Evolutionary conservation across 1,140 invertebrate species (phyloP), one percentile per base, ranked within the genome.

Genomic region (Zaprionus kolodkinae): DNA sequence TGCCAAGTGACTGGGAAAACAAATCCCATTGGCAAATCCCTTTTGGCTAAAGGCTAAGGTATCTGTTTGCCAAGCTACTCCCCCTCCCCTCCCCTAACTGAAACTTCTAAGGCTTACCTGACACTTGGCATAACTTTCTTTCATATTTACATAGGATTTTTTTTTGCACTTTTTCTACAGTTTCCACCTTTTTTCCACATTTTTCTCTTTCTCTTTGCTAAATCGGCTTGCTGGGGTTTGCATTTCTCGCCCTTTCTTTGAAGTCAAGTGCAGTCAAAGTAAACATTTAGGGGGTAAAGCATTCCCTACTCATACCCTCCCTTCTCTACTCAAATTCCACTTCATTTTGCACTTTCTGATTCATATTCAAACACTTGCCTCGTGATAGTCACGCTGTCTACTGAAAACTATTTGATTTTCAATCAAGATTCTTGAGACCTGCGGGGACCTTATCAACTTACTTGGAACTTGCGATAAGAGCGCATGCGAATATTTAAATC

Each of bases 331-430:
- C n/a, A 17, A 6, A 6, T 45, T n/a, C 45, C 45, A 15, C 17
- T 48, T 17, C 15, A 48, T 17, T 50, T 12, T 50, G 45, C 45
- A 50, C 17, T 21, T 21, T 50, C 9, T 50, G 17, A 50, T 50
- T 50, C 45, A 50, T 62, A n/a, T 48, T 12, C 35, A 50, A 73
- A 27, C 52, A 50, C 61, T 72, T 59, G 54, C 57, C 50, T 71
- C 79, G 66, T 81, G 75, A 84, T 60, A 84, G 81, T 73, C 82
- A 75, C 66, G 64, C 76, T 71, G 81, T 75, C 78, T 81, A 67
- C 45, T 33, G 21, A 6, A 7, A 12, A 35, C 50, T 45, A 13
- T 25, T 50, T 50, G 27, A 56, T 54, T 70, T n/a, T n/a, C 38
- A 25, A 55, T 70, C 36, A 54, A n/a, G 13, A 35, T 33, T 17